A percentile compares a stretch with the other conserved stretches of the same genome.
These are phyloP conservation scores for Psettodes erumei DNA, from an alignment of 2,113 vertebrate species.

Conservation along the genomic window DNA sequence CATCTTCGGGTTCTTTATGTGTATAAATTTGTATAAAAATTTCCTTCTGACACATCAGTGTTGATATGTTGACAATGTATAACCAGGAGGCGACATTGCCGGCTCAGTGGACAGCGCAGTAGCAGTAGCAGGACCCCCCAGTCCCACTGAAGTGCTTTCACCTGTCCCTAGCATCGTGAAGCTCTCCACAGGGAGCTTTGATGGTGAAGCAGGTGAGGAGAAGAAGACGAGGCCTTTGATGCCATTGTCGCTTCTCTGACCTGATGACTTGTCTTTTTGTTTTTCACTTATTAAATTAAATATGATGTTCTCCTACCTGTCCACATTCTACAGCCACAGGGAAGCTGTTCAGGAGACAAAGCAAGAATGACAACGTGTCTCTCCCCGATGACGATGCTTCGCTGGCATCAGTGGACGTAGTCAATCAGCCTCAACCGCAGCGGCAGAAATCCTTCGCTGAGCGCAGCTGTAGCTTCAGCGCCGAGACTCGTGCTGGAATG, in stretches of 20 bases:
- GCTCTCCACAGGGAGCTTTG: slow-evolving; percentile 88
- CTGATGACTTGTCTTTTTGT: no score
- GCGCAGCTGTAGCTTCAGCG: slow-evolving; percentile 95
- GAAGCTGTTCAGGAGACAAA: slow-evolving; percentile 83
- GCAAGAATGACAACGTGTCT: slow-evolving; percentile 80
- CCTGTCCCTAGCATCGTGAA: slow-evolving; percentile 91
- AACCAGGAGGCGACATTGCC: slow-evolving; percentile 66
- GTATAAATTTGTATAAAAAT: no score
- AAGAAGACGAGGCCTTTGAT: not conserved
- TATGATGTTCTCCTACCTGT: not conserved
- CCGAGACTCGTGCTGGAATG: slow-evolving; percentile 92
- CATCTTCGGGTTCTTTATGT: not conserved
- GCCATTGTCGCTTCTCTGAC: no score
- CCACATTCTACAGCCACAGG: slow-evolving; percentile 61
- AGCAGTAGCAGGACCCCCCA: slow-evolving; percentile 71
- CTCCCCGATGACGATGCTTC: slow-evolving; percentile 74
- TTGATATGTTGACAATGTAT: not conserved
- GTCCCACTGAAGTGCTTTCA: slow-evolving; percentile 70
- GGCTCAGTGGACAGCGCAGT: slow-evolving; percentile 79
- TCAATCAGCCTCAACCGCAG: slow-evolving; percentile 86
- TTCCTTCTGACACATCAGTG: not conserved
- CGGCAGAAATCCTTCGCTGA: slow-evolving; percentile 89
- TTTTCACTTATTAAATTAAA: not conserved
- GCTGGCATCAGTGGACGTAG: slow-evolving; percentile 70
- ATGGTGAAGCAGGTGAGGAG: slow-evolving; percentile 84